Evolutionary conservation across 2,113 vertebrate species (phyloP).

Genomic region (Crypturellus undulatus): DNA sequence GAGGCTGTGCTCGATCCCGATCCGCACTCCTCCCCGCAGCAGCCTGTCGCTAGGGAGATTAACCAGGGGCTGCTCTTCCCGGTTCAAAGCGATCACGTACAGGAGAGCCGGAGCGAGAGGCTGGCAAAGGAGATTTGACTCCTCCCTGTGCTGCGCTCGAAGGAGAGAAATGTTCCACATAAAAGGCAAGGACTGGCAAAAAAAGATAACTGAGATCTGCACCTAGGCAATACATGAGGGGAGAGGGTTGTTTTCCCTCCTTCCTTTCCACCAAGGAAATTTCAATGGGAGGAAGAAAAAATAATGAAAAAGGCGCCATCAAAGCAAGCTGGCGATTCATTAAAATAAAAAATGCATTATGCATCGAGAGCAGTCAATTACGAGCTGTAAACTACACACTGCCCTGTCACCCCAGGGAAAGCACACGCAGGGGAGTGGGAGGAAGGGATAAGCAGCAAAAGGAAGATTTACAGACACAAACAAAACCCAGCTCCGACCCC

Average conservation of each 20-base stretch:
- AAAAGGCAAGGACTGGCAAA: slow-evolving; percentile 41
- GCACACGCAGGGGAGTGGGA: slow-evolving; percentile 39
- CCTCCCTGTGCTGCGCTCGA: neutral
- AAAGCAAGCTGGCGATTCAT: slow-evolving; percentile 64
- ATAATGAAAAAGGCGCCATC: slow-evolving; percentile 58
- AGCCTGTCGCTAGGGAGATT: slow-evolving; percentile 60
- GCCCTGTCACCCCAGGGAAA: slow-evolving; percentile 61
- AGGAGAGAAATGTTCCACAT: slow-evolving; percentile 50
- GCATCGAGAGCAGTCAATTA: slow-evolving; percentile 69
- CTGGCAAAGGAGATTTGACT: slow-evolving; percentile 53
- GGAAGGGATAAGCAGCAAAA: slow-evolving; percentile 48
- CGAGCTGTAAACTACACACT: slow-evolving; percentile 49
- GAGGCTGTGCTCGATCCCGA: neutral
- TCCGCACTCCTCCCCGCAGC: slow-evolving; percentile 11
- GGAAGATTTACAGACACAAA: slow-evolving; percentile 60
- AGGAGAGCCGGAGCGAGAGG: slow-evolving; percentile 25
- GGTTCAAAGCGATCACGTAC: slow-evolving; percentile 58
- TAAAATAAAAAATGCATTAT: slow-evolving; percentile 71
- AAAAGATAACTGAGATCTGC: slow-evolving; percentile 56
- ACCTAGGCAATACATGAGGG: slow-evolving; percentile 47
- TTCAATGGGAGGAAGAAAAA: slow-evolving; percentile 57
- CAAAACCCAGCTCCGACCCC: slow-evolving; percentile 60
- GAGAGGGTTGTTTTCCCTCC: slow-evolving; percentile 29
- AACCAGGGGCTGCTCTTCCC: slow-evolving; percentile 40
- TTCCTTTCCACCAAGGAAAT: slow-evolving; percentile 51